These are phyloP conservation scores for Nemopilema nomurai DNA, from an alignment of 30 jellyfish, hydroid and myxozoan species.

Conservation along the genomic window DNA sequence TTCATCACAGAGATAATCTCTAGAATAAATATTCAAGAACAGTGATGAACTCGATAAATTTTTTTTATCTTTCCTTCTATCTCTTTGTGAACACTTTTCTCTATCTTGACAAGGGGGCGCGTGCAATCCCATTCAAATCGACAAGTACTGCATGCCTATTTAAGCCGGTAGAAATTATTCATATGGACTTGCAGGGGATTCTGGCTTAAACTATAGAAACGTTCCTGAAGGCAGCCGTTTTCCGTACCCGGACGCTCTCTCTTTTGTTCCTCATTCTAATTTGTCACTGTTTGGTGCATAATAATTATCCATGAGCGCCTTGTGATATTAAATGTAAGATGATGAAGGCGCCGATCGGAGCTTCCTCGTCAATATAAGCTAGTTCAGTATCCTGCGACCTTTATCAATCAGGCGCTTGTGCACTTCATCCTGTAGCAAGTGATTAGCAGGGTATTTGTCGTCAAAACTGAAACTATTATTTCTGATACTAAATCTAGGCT, in stretches of 20 bases:
- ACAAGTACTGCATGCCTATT: constrained; percentile 12
- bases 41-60: constrained; percentile 45
- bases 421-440: too few relatives aligned
- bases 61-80: constrained; percentile 48
- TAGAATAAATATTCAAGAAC: constrained; percentile 38
- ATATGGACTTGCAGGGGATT: constrained; percentile 23
- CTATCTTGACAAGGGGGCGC: constrained; percentile 69
- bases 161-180: constrained; percentile 26
- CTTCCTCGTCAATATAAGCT: too few relatives aligned
- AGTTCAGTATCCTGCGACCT: too few relatives aligned
- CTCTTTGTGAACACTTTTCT: constrained; percentile 52
- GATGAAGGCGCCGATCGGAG: too few relatives aligned
- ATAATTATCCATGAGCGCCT: not conserved
- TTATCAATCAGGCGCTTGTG: too few relatives aligned
- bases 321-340: not conserved
- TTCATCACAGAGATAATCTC: constrained; percentile 32
- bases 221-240: constrained; percentile 29
- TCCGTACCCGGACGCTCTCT: not conserved
- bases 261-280: not conserved
- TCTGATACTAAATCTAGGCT: too few relatives aligned
- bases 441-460: too few relatives aligned
- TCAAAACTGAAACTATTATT: too few relatives aligned
- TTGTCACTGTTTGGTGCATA: not conserved
- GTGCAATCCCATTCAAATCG: constrained; percentile 43
- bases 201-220: constrained; percentile 6